Evolutionary conservation across 2,113 vertebrate species (phyloP), one percentile per base, ranked within the genome.

Genomic region (Donacobius atricapilla): DNA sequence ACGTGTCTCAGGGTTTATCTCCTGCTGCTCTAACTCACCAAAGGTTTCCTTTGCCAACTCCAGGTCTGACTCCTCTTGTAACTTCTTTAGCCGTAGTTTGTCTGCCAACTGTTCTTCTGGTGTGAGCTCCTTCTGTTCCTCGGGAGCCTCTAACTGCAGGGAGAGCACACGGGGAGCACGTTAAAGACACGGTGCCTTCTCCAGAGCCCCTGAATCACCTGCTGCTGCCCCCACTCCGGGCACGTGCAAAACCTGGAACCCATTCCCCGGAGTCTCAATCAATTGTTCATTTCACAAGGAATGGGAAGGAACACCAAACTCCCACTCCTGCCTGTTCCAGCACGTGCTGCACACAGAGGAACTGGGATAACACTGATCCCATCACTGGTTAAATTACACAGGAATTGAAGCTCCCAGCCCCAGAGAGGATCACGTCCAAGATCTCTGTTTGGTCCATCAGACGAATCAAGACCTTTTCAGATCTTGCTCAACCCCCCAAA

Each of bases 11-110:
- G 24, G 35, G 1, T 35, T 44, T 6, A 13, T 51, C n/a, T 58
- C 51, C 87, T 58, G 58, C 51, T 65, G 77, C 60, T 58, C 28
- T 9, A 10, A 68, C 98, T 98, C 95, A 99, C 99, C 99, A 84
- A 99, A 99, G 21, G 99, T 99, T 97, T 99, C 99, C 95, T 99
- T 99, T 71, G 99, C 99, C 94, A 99, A 86, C 96, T 99, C 99
- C 56, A 99, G 97, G 94, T 99, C 99, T 6, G 99, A 97, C 50
- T 98, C 99, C 97, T 99, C 99, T 93, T 99, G 99, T 92, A 99
- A 95, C 86, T 99, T 98, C 97, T 99, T 98, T 97, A 99, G 97
- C 80, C 98, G 97, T 47, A 99, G 97, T 96, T 99, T 99, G 94
- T 99, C 99, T 97, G 98, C 98, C 61, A 98, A 89, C 95, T 99